A percentile compares a stretch with the other conserved stretches of the same genome.
phyloP scores from a whole-genome alignment of 2,888 invertebrate species.

The Petrolisthes cinctipes region DNA sequence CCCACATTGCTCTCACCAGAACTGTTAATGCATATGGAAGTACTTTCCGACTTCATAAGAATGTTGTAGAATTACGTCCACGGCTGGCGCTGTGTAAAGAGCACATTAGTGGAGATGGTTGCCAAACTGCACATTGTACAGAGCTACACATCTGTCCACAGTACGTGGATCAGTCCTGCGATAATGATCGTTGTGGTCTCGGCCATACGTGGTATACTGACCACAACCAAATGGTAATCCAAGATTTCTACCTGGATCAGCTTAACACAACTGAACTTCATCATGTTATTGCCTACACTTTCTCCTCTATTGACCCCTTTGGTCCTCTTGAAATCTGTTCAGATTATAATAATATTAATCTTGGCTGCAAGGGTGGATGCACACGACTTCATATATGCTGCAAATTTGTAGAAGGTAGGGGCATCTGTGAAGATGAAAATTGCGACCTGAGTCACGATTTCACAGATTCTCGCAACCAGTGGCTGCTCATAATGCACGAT shows the following conservation, averaged over 20 bases:
- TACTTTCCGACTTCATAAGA: neutral
- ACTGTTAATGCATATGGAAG: neutral
- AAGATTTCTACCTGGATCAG: neutral
- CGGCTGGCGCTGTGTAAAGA: neutral
- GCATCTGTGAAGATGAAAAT: neutral
- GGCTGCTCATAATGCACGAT: conserved; percentile 23
- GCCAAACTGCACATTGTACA: neutral
- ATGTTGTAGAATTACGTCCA: conserved; percentile 6
- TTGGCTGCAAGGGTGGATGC: neutral
- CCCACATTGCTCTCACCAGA: neutral
- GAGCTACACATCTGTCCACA: conserved; percentile 21
- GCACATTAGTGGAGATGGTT: neutral
- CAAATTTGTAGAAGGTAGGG: neutral
- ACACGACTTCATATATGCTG: conserved; percentile 16
- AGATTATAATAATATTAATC: neutral
- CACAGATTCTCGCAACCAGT: neutral
- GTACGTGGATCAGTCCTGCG: conserved; percentile 16
- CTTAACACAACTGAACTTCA: neutral
- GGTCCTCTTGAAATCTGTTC: conserved; percentile 16
- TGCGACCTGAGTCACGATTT: conserved; percentile 21
- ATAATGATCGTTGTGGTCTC: conserved; percentile 2
- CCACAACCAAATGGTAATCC: neutral
- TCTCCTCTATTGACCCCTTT: neutral
- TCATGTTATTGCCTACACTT: neutral
- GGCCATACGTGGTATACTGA: conserved; percentile 22